Base-by-base conservation (phyloP, 2,113 vertebrate species). In the Limanda limanda region DNA sequence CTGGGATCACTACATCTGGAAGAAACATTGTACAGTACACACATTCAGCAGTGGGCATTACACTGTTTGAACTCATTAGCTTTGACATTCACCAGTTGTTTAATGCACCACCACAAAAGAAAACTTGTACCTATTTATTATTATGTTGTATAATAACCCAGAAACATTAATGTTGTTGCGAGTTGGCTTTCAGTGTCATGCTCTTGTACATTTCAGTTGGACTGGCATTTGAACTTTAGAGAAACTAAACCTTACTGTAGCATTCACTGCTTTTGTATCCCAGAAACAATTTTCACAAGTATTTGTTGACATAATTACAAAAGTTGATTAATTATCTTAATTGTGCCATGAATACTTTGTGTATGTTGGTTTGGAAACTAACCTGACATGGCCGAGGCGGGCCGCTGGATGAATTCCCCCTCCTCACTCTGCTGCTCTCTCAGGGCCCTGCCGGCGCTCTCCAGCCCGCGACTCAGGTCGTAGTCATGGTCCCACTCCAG, bases 401-500 rank as follows among this genome's bases (percentile, higher is more conserved):
- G 83, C 2, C 95, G 95, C 83, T 94, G 92, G 71, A 95, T 92
- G 91, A 96, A 91, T 75, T 92, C 90, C 5, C 84, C 96, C 57
- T 94, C 95, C 51, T 97, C 95, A 0, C 94, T 95, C 66, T 92
- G 94, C 52, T 96, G 95, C 62, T 97, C 96, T 1, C 95, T 93
- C 55, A 97, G 91, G 0, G 92, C 92, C 76, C 90, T 93, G 88
- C 91, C 86, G 76, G 92, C 86, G 1, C 96, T 97, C 93, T 99
- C 98, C 76, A 98, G 93, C 21, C 96, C 96, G 18, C 97, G 96
- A 87, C 97, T 99, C 86, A 99, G 95, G 92, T 99, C 98, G 0
- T 99, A 99, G 89, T 99, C 97, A 5, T 99, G 98, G 92, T 99
- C 98, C 98, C 98, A 99, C 91, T 99, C 98, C 90, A 99, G 91